Evolutionary conservation across 2,888 invertebrate species (phyloP).

Genomic region (Pemphredon lugubris): DNA sequence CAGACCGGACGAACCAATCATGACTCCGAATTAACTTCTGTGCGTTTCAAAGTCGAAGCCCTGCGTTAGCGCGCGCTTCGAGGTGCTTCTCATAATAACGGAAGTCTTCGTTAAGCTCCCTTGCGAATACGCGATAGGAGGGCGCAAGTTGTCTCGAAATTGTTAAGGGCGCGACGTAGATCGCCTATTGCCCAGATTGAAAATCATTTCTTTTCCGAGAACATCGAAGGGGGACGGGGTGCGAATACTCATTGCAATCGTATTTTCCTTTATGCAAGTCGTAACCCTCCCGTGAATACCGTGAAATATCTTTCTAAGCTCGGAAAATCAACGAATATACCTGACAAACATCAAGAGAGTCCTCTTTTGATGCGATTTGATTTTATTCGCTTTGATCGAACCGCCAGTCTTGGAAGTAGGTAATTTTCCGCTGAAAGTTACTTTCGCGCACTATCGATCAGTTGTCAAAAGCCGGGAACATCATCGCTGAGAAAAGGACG

Average conservation of each 20-base stretch:
- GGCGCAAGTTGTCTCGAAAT: neutral
- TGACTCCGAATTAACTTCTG: neutral
- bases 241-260: no score
- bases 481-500: slow-evolving; percentile 16
- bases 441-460: slow-evolving; percentile 26
- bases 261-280: no score
- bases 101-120: slow-evolving; percentile 24
- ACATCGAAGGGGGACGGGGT: no score
- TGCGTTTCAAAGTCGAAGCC: slow-evolving; percentile 9
- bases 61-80: neutral
- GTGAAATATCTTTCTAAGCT: no score
- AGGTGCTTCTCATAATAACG: slow-evolving; percentile 13
- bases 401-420: slow-evolving; percentile 17
- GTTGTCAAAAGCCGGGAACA: slow-evolving; percentile 21
- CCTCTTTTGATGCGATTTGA: slow-evolving; percentile 7
- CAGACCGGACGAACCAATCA: slow-evolving; percentile 1
- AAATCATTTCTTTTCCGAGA: no score
- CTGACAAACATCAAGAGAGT: slow-evolving; percentile 37
- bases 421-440: slow-evolving; percentile 40
- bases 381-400: slow-evolving; percentile 20
- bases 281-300: slow-evolving; percentile 6
- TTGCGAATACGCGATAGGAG: slow-evolving; percentile 6
- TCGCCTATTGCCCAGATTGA: no score
- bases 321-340: neutral
- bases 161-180: no score